Conservation (phyloP, 2,113 vertebrate genomes). For the Rhea americana region DNA sequence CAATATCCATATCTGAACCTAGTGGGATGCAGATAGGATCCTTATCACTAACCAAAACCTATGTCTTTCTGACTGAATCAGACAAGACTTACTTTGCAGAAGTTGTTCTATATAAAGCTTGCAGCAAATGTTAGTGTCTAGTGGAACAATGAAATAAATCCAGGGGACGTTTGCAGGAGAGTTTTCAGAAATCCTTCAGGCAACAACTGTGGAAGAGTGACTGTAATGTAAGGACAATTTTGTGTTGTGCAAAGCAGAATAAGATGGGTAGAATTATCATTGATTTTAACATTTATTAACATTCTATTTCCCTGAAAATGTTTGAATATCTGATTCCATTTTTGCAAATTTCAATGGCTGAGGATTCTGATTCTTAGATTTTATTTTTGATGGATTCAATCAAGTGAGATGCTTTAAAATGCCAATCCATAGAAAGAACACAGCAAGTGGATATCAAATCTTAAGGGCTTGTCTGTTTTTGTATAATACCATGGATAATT, state of each 20-base stretch:
- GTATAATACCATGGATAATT: not conserved
- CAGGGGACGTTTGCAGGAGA: constrained; percentile 32
- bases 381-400: not conserved
- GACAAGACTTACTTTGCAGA: constrained; percentile 25
- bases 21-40: constrained; percentile 13
- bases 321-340: not conserved
- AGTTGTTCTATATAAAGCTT: constrained; percentile 28
- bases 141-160: constrained; percentile 40
- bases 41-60: not conserved
- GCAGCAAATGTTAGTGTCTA: constrained; percentile 45
- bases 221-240: not conserved
- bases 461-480: not conserved
- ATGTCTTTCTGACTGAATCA: constrained; percentile 19
- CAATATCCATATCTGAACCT: constrained; percentile 1
- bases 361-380: not conserved
- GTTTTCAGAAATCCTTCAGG: constrained; percentile 53
- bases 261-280: not conserved
- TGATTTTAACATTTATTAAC: not conserved
- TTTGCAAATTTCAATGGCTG: not conserved
- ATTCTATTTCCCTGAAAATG: not conserved
- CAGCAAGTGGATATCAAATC: not conserved
- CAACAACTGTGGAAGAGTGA: constrained; percentile 4
- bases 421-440: not conserved
- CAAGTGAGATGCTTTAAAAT: not conserved
- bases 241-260: not conserved